Percentiles rank a stretch among this genome's conserved stretches.
Conservation (phyloP, 35 echinoderm and acorn worm genomes). For the Apostichopus parvimensis region DNA sequence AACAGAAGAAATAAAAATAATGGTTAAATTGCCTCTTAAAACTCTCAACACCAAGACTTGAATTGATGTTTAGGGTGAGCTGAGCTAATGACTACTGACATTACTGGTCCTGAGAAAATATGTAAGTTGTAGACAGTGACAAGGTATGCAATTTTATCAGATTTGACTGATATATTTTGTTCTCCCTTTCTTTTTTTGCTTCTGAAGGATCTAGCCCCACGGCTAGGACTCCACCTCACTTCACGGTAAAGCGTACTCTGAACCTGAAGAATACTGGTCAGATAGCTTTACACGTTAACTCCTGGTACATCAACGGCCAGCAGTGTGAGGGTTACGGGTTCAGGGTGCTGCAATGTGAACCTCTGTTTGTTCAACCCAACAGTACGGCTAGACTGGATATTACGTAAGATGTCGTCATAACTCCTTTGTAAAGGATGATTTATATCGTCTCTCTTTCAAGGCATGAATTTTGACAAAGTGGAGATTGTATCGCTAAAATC, state of each 20-base stretch:
- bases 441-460: no score
- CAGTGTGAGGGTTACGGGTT: conserved; percentile 96
- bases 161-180: background rate
- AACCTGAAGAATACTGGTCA: conserved; percentile 91
- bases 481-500: no score
- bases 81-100: no score
- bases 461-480: no score
- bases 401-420: conserved; percentile 70
- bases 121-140: no score
- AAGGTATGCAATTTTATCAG: background rate
- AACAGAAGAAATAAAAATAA: no score
- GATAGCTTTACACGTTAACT: conserved; percentile 78
- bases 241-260: conserved; percentile 91
- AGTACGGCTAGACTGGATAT: conserved; percentile 91
- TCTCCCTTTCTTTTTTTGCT: background rate
- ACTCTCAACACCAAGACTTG: no score
- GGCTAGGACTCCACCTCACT: conserved; percentile 87
- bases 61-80: no score
- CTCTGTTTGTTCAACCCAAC: conserved; percentile 78
- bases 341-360: conserved; percentile 83
- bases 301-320: conserved; percentile 85
- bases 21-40: no score
- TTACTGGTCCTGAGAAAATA: no score
- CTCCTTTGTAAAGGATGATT: no score
- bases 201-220: conserved; percentile 76